Evolutionary conservation across 2,888 invertebrate species (phyloP), one percentile per base, ranked within the genome.

Genomic region (Leucoma salicis): DNA sequence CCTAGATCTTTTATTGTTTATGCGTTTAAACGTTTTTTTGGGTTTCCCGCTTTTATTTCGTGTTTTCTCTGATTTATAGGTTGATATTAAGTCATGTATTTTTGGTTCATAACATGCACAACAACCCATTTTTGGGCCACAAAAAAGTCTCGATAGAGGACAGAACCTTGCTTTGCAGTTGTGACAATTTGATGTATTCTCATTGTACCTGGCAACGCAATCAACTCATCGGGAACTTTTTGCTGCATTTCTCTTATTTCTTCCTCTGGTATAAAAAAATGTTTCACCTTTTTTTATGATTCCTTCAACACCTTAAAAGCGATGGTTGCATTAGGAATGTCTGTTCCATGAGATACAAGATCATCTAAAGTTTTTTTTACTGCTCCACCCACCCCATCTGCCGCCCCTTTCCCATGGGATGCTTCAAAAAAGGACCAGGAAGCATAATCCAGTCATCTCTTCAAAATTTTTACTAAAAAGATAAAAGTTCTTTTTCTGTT

Each of bases 61-160:
- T n/a, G n/a, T n/a, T n/a, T n/a, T n/a, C n/a, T n/a, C n/a, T n/a
- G n/a, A n/a, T n/a, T n/a, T n/a, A n/a, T n/a, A n/a, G n/a, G n/a
- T 44, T 38, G 37, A 37, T 46, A 42, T 46, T 38, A 46, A 39
- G 35, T 39, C 18, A 39, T 46, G 33, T 33, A n/a, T 42, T 49
- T 49, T 48, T 44, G 41, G 32, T 35, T 41, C 38, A 35, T 38
- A 41, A 40, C 42, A 42, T 37, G 29, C 34, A 38, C 40, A 43
- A 40, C 34, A 40, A 37, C 34, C 40, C 43, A 32, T 37, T 46
- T 43, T 39, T 33, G 28, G 32, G 24, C 38, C 42, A 38, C 42
- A 38, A 38, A 42, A 42, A 41, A 35, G 25, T 42, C 46, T 35
- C 46, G 37, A 41, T 46, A 39, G 38, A 35, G 35, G 38, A 46